Evolutionary conservation across 1,140 invertebrate genomes (phyloP).

Genomic region (Chironomus tepperi): DNA sequence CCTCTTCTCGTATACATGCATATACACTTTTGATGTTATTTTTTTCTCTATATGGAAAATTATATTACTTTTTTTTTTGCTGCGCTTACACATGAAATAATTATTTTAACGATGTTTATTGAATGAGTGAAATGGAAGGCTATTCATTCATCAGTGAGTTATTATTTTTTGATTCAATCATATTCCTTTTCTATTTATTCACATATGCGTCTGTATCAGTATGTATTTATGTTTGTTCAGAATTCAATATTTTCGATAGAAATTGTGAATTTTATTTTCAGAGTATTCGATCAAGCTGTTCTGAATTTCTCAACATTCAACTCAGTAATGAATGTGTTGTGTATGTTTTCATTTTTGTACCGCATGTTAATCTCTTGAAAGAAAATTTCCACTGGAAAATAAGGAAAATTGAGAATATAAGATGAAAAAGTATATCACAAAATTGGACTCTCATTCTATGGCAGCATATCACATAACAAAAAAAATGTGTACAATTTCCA

Average conservation of each 20-base stretch:
- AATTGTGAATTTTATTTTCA: too few species aligned
- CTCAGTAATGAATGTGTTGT: background rate
- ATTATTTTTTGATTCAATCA: background rate
- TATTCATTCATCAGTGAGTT: background rate
- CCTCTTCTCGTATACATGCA: background rate
- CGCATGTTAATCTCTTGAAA: background rate
- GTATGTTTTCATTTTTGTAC: background rate
- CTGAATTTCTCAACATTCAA: background rate
- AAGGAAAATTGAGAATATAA: background rate
- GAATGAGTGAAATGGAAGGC: background rate
- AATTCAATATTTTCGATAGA: too few species aligned
- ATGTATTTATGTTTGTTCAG: too few species aligned
- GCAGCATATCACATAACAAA: conserved; percentile 11
- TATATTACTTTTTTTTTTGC: too few species aligned
- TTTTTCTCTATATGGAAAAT: too few species aligned
- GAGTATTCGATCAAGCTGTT: background rate
- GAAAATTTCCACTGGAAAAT: conserved; percentile 3
- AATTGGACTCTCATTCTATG: background rate
- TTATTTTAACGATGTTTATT: conserved; percentile 2
- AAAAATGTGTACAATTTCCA: conserved; percentile 21
- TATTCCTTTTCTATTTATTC: too few species aligned
- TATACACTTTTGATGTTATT: too few species aligned
- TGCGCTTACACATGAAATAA: conserved; percentile 13
- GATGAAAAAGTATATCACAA: background rate
- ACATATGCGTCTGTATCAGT: too few species aligned